phyloP scores from a whole-genome alignment of 2,888 invertebrate species.

The Lypha dubia region DNA sequence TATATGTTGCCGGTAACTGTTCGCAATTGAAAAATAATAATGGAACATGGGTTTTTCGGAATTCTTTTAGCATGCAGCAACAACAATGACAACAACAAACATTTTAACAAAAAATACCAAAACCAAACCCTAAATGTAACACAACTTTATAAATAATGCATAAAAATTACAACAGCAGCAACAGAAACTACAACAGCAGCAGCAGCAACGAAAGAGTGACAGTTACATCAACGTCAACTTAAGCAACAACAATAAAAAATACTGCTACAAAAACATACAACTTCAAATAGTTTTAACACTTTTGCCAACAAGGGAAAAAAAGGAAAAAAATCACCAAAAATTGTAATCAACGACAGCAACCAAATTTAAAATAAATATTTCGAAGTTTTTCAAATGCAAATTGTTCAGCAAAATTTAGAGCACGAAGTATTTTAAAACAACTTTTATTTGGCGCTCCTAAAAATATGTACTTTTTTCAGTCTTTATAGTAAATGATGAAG shows the following conservation, averaged over 20 bases:
- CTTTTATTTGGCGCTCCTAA: too few species aligned
- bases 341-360: conserved; percentile 6
- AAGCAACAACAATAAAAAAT: neutral
- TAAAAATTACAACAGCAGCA: conserved; percentile 62
- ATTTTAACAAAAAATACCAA: conserved; percentile 62
- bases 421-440: too few species aligned
- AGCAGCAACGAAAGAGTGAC: conserved; percentile 26
- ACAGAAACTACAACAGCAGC: conserved; percentile 63
- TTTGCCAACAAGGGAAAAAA: neutral
- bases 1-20: conserved; percentile 28
- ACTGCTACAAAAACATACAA: conserved; percentile 10
- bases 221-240: conserved; percentile 36
- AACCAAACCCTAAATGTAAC: conserved; percentile 77
- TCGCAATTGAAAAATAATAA: conserved; percentile 34
- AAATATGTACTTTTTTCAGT: too few species aligned
- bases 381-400: neutral
- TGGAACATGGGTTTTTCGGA: conserved; percentile 55
- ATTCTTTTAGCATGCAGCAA: conserved; percentile 39
- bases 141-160: conserved; percentile 78
- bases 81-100: conserved; percentile 53
- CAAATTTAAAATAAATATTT: conserved; percentile 18
- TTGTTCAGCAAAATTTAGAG: conserved; percentile 17
- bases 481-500: too few species aligned
- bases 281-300: conserved; percentile 66
- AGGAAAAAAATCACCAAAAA: conserved; percentile 27